These are phyloP conservation scores for Machaerirhynchus nigripectus DNA, from an alignment of 2,113 vertebrate species.

Conservation along the genomic window DNA sequence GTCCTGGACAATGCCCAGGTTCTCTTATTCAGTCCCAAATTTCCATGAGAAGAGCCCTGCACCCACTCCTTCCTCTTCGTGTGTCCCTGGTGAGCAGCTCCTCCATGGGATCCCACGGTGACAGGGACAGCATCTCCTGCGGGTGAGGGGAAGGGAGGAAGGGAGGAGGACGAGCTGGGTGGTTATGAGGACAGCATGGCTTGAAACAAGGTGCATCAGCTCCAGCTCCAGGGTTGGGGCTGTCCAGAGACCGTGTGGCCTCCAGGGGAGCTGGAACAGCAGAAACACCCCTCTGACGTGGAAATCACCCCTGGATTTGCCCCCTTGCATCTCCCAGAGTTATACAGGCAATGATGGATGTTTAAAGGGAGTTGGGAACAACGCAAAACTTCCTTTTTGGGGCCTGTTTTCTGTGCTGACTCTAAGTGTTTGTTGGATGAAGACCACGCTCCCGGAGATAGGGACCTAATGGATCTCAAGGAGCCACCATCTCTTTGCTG, in stretches of 20 bases:
- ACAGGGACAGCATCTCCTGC: no score
- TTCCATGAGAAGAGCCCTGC: not conserved
- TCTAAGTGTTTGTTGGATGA: not conserved
- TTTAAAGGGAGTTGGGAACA: not conserved
- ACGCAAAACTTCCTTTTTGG: not conserved
- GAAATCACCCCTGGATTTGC: not conserved
- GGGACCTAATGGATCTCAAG: conserved; percentile 50
- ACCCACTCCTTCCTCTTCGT: not conserved
- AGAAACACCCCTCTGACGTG: not conserved
- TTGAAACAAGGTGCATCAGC: not conserved
- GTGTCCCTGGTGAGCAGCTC: not conserved
- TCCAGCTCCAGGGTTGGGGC: not conserved
- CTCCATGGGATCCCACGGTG: not conserved
- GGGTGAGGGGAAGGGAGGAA: not conserved
- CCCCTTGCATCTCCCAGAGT: not conserved
- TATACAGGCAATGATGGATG: fast-evolving
- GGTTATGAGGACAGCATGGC: not conserved
- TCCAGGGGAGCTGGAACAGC: not conserved
- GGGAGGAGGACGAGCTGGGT: not conserved
- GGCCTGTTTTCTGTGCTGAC: not conserved
- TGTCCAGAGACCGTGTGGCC: fast-evolving
- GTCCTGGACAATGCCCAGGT: not conserved
- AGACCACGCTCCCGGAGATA: not conserved
- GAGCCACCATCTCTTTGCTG: conserved; percentile 26
- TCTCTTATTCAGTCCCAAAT: not conserved